Evolutionary conservation across 2,888 invertebrate species (phyloP), one percentile per base, ranked within the genome.

Genomic region (Bimastos eiseni): DNA sequence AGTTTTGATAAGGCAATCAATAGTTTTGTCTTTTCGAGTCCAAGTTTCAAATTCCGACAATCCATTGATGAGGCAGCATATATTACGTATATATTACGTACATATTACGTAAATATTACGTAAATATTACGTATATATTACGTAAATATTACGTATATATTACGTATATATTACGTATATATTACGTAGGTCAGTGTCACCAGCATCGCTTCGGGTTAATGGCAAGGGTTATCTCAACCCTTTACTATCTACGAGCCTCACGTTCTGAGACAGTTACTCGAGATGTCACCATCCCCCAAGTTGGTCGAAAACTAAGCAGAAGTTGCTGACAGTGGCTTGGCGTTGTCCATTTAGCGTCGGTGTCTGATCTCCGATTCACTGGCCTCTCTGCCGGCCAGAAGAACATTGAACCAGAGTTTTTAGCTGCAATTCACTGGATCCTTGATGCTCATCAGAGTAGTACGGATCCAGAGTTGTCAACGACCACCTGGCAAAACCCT

Each of bases 251-350:
- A 41, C 41, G n/a, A 70, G 70, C 13, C 13, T 70, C n/a, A n/a
- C 30, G 8, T 70, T 70, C 30, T n/a, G 70, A 70, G 70, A 70
- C 70, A 70, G 70, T 70, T 11, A n/a, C n/a, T n/a, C n/a, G n/a
- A 4, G n/a, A 4, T n/a, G 6, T n/a, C 8, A n/a, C 30, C 30
- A 17, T 0, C n/a, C 3, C 2, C 5, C n/a, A 15, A n/a, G 30
- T 8, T 11, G 8, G 0, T n/a, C n/a, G 2, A n/a, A 8, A 70
- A 8, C 30, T 0, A n/a, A n/a, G 24, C 55, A 30, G 55, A 70
- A 49, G 21, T 21, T 4, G 70, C 11, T 8, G 70, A 70, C 70
- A 17, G 21, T 17, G 49, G 49, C 70, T 70, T n/a, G 11, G 30
- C 30, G 11, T 30, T 4, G 30, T 49, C 49, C 6, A 4, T 49